These are phyloP conservation scores for Boleophthalmus pectinirostris DNA, from an alignment of 2,113 vertebrate species.

Conservation along the genomic window DNA sequence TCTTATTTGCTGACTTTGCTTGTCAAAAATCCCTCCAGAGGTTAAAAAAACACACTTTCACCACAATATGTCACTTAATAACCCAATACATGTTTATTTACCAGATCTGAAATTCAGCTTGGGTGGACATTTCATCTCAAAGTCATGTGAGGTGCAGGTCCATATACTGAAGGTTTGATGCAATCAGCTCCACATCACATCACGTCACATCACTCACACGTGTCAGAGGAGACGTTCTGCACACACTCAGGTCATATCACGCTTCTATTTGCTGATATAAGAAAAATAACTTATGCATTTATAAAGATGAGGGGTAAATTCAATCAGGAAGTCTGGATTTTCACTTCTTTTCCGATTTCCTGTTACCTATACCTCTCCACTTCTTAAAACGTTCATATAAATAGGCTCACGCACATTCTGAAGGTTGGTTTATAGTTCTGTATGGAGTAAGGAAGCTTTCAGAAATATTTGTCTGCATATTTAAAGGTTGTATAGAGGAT, in stretches of 20 bases:
- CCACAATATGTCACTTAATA: background rate
- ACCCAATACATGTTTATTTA: background rate
- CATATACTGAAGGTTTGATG: slow-evolving; percentile 16
- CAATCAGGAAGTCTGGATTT: too few relatives aligned
- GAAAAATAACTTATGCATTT: background rate
- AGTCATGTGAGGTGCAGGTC: slow-evolving; percentile 6
- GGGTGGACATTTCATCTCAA: slow-evolving; percentile 5
- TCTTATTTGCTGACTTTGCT: background rate
- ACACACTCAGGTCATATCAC: slow-evolving; percentile 32
- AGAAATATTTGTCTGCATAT: too few relatives aligned
- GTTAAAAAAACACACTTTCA: background rate
- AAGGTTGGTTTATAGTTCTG: too few relatives aligned
- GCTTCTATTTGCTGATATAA: slow-evolving; percentile 22
- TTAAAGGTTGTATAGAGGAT: too few relatives aligned
- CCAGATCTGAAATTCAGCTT: background rate
- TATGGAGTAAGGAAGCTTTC: too few relatives aligned
- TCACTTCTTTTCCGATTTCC: too few relatives aligned
- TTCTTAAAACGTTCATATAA: too few relatives aligned
- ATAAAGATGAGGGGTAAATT: background rate
- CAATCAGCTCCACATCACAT: slow-evolving; percentile 49
- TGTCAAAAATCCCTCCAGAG: too few relatives aligned
- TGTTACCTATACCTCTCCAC: too few relatives aligned
- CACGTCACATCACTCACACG: slow-evolving; percentile 32
- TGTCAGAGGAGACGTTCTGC: slow-evolving; percentile 37
- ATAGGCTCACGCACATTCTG: too few relatives aligned